Evolutionary conservation across 2,888 invertebrate species (phyloP).

Genomic region (Conomelus anceps): DNA sequence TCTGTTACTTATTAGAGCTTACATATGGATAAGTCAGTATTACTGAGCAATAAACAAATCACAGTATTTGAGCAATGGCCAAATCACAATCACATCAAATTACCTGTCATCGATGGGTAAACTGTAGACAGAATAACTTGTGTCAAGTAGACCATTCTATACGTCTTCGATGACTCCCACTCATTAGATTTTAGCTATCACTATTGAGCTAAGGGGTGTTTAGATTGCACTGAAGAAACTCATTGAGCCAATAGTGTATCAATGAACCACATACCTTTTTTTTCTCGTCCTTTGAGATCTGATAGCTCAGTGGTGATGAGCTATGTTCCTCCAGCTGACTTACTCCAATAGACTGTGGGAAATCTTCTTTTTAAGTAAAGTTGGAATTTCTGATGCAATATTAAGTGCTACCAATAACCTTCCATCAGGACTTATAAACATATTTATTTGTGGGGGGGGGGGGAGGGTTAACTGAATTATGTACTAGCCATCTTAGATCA

Average conservation of each 20-base stretch:
- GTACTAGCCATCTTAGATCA: no score
- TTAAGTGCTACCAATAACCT: no score
- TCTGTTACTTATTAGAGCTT: neutral
- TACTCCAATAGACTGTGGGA: neutral
- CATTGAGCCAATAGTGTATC: neutral
- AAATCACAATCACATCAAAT: neutral
- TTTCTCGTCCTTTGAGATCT: neutral
- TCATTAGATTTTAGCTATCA: neutral
- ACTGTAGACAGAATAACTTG: neutral
- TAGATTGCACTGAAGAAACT: neutral
- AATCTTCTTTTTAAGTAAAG: no score
- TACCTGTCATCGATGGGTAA: neutral
- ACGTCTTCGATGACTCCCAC: neutral
- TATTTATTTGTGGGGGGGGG: no score
- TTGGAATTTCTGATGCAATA: no score
- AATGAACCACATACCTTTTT: neutral
- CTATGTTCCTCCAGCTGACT: neutral
- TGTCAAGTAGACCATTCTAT: neutral
- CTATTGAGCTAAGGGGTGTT: neutral
- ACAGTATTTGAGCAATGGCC: no score
- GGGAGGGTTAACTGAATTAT: no score
- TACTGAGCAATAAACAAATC: neutral
- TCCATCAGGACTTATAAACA: no score
- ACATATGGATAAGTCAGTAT: neutral
- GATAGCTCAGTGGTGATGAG: neutral